Evolutionary conservation across 2,113 vertebrate species (phyloP), one percentile per base, ranked within the genome.

Genomic region (Brienomyrus brachyistius): DNA sequence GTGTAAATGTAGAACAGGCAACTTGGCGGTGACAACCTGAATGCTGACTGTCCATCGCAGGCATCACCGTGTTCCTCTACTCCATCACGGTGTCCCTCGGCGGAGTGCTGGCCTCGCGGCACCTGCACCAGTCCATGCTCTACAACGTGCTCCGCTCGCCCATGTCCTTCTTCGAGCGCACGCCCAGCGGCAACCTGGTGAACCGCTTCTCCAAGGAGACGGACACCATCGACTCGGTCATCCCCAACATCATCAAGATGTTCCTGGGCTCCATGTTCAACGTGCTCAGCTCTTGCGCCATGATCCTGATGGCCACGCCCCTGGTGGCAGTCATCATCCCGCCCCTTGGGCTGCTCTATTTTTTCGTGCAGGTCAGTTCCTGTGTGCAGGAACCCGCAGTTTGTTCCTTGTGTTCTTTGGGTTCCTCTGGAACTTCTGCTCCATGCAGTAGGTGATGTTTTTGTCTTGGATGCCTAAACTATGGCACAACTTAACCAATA

Each of bases 181-280:
- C 98, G 0, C 98, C 98, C 45, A 99, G 98, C 0, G 98, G 98
- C 19, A 99, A 99, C 94, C 95, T 99, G 86, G 97, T 99, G 80
- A 99, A 99, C 92, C 98, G 98, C 82, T 99, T 99, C 91, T 95
- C 98, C 90, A 99, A 98, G 93, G 98, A 99, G 93, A 95, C 97
- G 0, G 98, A 99, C 94, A 99, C 97, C 52, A 98, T 99, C 19
- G 98, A 99, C 94, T 96, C 97, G 0, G 87, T 97, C 90, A 97
- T 99, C 56, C 98, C 98, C 0, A 97, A 95, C 91, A 97, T 99
- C 89, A 97, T 99, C 89, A 99, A 97, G 95, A 99, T 99, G 98
- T 99, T 99, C 94, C 95, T 99, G 96, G 97, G 97, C 91, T 99
- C 98, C 0, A 92, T 97, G 8, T 99, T 99, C 90, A 99, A 95